Base-by-base conservation (phyloP, 2,113 vertebrate genomes). In the Passer montanus region DNA sequence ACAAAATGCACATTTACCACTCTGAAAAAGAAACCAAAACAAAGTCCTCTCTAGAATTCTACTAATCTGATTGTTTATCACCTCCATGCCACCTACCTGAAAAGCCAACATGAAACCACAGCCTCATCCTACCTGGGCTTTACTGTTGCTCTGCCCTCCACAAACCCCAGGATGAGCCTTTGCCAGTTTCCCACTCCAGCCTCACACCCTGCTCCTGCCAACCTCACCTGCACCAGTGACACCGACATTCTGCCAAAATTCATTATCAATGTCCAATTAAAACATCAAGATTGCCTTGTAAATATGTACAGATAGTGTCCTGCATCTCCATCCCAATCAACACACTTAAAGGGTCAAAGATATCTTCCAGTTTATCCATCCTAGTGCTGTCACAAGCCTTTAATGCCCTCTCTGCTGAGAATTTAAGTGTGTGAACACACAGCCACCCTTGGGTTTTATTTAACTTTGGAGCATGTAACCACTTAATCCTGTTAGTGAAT, bases 401-500 rank as follows among this genome's bases (percentile, higher is more conserved):
- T 15, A 62, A 35, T 18, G 21, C 55, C 52, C 46, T 21, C 72
- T 68, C 66, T 79, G 44, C 49, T 46, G 41, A 87, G 79, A 58
- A 67, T 2, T 4, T 3, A n/a, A 77, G 39, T 41, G 28, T 8
- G 37, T 0, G 0, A 6, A 12, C 3, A 0, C 62, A 52, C 46
- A 77, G 41, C 27, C 62, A 43, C 12, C 10, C 1, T 9, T 6
- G 9, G 63, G 35, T 93, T 76, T 43, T 79, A 59, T 82, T 87
- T 90, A 60, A 59, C 62, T 77, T 39, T 27, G 35, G 47, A 68
- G 70, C 15, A 11, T 16, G 52, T 28, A 84, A 19, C 77, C 35
- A 37, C 68, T 90, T 87, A 77, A 80, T 80, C 84, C 62, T 43
- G 59, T 79, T 75, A 74, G 60, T 35, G 92, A 89, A 93, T 76